These are phyloP conservation scores for Xestia rhomboidea DNA, from an alignment of 2,888 invertebrate species.

Conservation along the genomic window DNA sequence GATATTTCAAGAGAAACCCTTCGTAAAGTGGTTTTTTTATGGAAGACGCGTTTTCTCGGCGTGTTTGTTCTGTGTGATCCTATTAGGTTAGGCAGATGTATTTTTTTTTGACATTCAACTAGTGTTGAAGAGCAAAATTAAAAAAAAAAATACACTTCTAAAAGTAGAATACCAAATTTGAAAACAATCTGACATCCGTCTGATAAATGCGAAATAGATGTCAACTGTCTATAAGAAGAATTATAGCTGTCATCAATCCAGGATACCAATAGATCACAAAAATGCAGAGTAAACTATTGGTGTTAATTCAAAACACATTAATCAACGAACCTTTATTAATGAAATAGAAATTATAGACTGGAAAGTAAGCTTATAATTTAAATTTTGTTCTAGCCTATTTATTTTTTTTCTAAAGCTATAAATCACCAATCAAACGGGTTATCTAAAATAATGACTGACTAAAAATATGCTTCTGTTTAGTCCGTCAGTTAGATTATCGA, in stretches of 20 bases:
- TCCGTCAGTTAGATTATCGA: too few species aligned
- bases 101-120: background rate
- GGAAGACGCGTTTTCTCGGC: background rate
- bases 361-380: slow-evolving; percentile 19
- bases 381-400: background rate
- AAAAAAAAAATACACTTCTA: background rate
- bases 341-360: slow-evolving; percentile 7
- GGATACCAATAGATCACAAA: slow-evolving; percentile 1
- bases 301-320: slow-evolving; percentile 10
- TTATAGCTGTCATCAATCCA: slow-evolving; percentile 25
- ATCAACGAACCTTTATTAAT: slow-evolving; percentile 8
- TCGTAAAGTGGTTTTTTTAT: slow-evolving; percentile 10
- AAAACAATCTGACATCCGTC: background rate
- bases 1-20: slow-evolving; percentile 31
- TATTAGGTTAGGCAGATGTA: background rate
- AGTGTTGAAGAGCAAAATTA: background rate
- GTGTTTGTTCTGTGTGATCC: background rate
- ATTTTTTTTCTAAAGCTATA: background rate
- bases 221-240: slow-evolving; percentile 13
- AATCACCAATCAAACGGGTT: background rate
- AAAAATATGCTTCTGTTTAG: too few species aligned
- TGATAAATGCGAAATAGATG: slow-evolving; percentile 20
- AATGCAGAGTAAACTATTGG: slow-evolving; percentile 7
- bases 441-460: background rate
- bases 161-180: background rate